Conservation (phyloP, 2,797 vertebrate genomes). For the Syndactyla subalaris region DNA sequence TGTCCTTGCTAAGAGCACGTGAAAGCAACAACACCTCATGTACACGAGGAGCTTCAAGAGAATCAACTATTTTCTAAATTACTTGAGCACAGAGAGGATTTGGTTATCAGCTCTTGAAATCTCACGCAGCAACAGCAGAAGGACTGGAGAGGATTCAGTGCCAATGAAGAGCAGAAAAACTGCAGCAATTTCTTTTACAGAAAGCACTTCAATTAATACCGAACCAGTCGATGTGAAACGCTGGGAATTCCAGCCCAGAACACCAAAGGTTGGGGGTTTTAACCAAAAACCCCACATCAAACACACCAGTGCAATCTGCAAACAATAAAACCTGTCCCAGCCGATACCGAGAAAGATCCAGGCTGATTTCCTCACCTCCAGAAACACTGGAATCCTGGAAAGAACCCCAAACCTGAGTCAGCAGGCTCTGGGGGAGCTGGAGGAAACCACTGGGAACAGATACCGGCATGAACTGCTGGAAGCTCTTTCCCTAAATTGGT, state of each 20-base stretch:
- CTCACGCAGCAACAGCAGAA: background rate
- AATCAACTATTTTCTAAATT: background rate
- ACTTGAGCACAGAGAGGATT: background rate
- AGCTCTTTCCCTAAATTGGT: background rate
- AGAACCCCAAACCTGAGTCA: background rate
- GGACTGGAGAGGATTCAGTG: fast-evolving
- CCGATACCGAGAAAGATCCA: background rate
- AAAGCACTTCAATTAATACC: background rate
- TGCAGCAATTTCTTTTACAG: background rate
- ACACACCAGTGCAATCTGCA: background rate
- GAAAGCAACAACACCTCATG: background rate
- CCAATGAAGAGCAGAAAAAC: fast-evolving
- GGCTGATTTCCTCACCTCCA: background rate
- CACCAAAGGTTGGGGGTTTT: fast-evolving
- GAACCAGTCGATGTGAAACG: fast-evolving
- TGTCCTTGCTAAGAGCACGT: fast-evolving
- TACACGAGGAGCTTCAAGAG: background rate
- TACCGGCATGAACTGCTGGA: background rate
- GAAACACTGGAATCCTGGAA: background rate
- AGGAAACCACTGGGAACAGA: background rate
- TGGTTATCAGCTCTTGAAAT: background rate
- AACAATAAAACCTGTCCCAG: background rate
- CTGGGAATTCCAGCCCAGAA: background rate
- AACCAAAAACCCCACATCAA: background rate
- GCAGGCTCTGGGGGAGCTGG: background rate